phyloP scores from a whole-genome alignment of 2,888 invertebrate species.

The Cheilosia impressa region DNA sequence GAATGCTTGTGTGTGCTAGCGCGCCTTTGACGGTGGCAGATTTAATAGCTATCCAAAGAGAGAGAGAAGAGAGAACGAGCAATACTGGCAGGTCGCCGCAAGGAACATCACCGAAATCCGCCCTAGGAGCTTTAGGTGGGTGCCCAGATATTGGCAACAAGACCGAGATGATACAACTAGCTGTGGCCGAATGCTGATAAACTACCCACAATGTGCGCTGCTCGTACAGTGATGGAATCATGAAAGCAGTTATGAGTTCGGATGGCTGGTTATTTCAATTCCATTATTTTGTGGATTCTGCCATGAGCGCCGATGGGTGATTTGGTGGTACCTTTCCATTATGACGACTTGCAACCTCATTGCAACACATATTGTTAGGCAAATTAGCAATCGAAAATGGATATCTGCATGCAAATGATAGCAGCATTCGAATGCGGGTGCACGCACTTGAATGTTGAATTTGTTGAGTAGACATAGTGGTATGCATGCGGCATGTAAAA shows the following conservation, averaged over 20 bases:
- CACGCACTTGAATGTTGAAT: too few species aligned
- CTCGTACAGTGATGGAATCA: conserved; percentile 1
- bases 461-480: too few species aligned
- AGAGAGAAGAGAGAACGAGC: conserved; percentile 13
- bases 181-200: conserved; percentile 9
- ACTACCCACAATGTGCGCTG: conserved; percentile 2
- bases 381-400: neutral
- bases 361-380: neutral
- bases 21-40: conserved; percentile 38
- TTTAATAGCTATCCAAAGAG: conserved; percentile 7
- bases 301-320: neutral
- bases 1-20: conserved; percentile 7
- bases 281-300: conserved; percentile 38
- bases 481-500: too few species aligned
- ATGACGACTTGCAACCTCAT: neutral
- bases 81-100: conserved; percentile 28
- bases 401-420: neutral
- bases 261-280: conserved; percentile 37
- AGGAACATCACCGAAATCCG: conserved; percentile 60
- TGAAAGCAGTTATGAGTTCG: conserved; percentile 26
- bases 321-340: neutral
- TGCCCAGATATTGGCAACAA: conserved; percentile 50
- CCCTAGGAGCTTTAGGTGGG: conserved; percentile 34
- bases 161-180: conserved; percentile 26
- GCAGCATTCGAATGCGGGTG: neutral